These are phyloP conservation scores for Poecilia wingei DNA, from an alignment of 2,797 vertebrate genomes.

Conservation along the genomic window DNA sequence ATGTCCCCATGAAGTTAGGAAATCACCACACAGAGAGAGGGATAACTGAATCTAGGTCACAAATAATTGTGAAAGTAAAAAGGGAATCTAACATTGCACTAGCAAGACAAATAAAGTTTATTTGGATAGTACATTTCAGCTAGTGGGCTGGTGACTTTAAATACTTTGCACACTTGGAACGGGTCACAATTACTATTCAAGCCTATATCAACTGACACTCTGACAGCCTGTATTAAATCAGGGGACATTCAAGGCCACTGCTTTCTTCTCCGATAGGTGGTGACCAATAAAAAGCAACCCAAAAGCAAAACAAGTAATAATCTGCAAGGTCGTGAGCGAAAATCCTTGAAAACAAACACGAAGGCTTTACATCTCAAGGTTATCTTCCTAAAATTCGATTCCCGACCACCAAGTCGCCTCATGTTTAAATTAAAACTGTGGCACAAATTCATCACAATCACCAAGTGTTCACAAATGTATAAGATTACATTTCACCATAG, in stretches of 20 bases:
- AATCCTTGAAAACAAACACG: neutral
- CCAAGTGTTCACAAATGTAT: slow-evolving; percentile 2
- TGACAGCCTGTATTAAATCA: no score
- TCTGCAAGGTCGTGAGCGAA: neutral
- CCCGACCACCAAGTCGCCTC: neutral
- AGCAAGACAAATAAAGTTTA: no score
- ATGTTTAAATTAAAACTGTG: neutral
- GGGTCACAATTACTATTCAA: neutral
- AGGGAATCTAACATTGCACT: no score
- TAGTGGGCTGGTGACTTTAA: no score
- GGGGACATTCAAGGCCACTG: no score
- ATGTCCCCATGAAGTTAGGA: neutral
- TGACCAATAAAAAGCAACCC: no score
- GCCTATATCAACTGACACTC: neutral
- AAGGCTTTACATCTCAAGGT: neutral
- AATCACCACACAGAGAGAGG: neutral
- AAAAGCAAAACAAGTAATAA: neutral
- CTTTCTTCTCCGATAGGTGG: no score
- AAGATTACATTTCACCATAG: slow-evolving; percentile 16
- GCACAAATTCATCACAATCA: neutral
- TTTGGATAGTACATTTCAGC: no score
- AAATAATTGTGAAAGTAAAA: no score
- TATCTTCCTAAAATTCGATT: neutral
- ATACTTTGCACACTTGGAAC: neutral
- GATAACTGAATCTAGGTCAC: no score